These are phyloP conservation scores for Hemibagrus guttatus DNA, from an alignment of 2,797 vertebrate genomes.

Conservation along the genomic window DNA sequence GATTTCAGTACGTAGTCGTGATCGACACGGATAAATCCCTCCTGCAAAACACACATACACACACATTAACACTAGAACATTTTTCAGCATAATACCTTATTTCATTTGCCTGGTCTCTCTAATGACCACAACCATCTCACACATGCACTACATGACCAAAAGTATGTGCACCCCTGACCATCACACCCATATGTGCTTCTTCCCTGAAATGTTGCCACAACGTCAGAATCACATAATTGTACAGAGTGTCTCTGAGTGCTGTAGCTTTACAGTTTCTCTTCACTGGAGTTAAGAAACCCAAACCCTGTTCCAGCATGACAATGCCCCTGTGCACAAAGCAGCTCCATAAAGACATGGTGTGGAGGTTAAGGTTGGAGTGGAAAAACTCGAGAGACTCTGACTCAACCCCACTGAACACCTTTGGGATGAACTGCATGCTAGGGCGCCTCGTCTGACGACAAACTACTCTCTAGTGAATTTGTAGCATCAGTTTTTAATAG, in stretches of 20 bases:
- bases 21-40: conserved; percentile 86
- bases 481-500: neutral
- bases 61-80: neutral
- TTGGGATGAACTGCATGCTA: no score
- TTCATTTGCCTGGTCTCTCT: neutral
- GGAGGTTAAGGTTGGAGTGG: no score
- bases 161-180: no score
- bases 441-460: neutral
- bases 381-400: neutral
- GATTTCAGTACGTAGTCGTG: conserved; percentile 88
- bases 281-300: neutral
- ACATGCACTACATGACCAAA: neutral
- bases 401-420: neutral
- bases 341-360: no score
- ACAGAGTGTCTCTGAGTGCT: neutral
- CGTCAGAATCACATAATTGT: neutral
- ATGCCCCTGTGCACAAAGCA: no score
- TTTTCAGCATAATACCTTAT: neutral
- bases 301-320: neutral
- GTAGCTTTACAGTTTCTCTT: neutral
- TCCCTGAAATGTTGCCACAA: neutral
- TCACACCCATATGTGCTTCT: neutral
- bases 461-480: neutral
- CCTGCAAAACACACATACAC: conserved; percentile 65
- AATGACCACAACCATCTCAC: neutral